phyloP scores from a whole-genome alignment of 2,113 vertebrate species.

The Chaetodon auriga region DNA sequence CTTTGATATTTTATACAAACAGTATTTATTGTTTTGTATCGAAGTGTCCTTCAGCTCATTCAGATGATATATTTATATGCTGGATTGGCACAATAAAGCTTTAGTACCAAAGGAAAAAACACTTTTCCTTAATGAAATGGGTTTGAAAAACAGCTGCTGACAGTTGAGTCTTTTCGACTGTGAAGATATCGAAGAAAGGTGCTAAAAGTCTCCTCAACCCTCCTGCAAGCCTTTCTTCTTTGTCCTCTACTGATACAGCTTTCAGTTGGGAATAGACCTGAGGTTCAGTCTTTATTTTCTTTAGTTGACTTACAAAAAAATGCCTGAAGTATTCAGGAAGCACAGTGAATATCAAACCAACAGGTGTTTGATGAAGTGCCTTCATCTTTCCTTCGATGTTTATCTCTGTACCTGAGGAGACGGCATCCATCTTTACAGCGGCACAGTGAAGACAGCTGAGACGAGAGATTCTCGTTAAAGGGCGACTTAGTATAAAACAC shows the following conservation, averaged over 20 bases:
- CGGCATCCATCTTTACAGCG: constrained; percentile 26
- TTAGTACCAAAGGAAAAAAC: background rate
- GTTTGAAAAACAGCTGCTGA: background rate
- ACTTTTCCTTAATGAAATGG: background rate
- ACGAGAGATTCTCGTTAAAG: constrained; percentile 17
- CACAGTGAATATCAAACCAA: constrained; percentile 8
- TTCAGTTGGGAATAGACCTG: background rate
- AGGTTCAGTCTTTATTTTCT: background rate
- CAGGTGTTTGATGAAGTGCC: constrained; percentile 12
- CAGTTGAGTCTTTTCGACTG: background rate
- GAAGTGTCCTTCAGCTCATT: background rate
- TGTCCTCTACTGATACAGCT: background rate
- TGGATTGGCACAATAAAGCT: background rate
- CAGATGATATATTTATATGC: background rate
- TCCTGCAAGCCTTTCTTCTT: background rate
- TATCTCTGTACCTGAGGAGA: constrained; percentile 24
- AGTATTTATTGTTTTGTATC: background rate
- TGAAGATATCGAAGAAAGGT: background rate
- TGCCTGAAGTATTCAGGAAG: background rate
- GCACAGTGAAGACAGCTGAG: background rate
- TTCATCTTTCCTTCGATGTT: constrained; percentile 30
- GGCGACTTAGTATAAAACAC: background rate
- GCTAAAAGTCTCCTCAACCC: background rate
- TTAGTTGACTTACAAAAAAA: background rate
- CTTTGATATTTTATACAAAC: background rate